Evolutionary conservation across 2,113 vertebrate species (phyloP).

Genomic region (Psilopogon haemacephalus): DNA sequence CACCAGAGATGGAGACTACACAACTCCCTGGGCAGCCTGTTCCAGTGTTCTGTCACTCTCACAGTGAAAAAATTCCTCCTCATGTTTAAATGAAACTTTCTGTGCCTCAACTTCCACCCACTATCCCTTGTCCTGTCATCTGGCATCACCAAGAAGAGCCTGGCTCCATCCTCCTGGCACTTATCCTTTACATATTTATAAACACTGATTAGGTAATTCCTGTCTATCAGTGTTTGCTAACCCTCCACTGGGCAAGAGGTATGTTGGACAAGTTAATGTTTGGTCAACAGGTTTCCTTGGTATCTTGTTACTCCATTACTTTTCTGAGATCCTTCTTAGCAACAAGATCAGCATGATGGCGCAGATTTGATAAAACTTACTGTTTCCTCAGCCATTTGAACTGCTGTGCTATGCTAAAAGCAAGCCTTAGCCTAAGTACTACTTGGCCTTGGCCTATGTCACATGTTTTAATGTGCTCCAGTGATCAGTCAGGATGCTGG

Average conservation of each 20-base stretch:
- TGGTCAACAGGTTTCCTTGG: neutral
- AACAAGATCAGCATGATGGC: neutral
- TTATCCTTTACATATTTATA: too few species aligned
- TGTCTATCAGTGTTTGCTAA: too few species aligned
- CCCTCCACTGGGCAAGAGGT: neutral
- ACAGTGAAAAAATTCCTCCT: too few species aligned
- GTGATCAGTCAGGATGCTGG: neutral
- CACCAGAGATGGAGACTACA: too few species aligned
- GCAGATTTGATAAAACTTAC: neutral
- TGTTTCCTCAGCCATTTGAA: neutral
- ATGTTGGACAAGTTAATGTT: neutral
- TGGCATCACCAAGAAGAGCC: too few species aligned
- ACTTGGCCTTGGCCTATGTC: neutral
- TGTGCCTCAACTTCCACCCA: too few species aligned
- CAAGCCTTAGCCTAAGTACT: neutral
- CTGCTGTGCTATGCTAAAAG: neutral
- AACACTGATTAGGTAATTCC: too few species aligned
- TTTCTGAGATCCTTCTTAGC: neutral
- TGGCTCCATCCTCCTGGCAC: too few species aligned
- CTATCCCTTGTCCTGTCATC: too few species aligned
- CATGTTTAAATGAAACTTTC: too few species aligned
- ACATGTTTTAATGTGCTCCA: neutral
- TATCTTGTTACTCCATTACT: neutral
- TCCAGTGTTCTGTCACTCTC: too few species aligned
- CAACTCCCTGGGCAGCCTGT: too few species aligned